phyloP scores from a whole-genome alignment of 2,797 vertebrate genomes.

The Gallinago nigripennis region DNA sequence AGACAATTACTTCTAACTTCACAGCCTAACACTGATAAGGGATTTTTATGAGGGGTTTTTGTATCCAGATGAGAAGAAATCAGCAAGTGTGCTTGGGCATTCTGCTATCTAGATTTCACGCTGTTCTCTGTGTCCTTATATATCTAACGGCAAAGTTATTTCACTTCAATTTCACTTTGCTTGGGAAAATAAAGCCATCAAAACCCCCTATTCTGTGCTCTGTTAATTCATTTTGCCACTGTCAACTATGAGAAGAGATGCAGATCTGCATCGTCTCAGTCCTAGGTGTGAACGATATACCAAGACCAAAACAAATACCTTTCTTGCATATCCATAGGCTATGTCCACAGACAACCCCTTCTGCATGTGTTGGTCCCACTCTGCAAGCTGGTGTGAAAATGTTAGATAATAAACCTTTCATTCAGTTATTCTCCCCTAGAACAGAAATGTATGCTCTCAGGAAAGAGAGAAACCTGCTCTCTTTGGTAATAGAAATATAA shows the following conservation, averaged over 20 bases:
- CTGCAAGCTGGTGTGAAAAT: not conserved
- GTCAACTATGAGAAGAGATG: not conserved
- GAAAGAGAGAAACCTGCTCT: not conserved
- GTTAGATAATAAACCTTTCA: not conserved
- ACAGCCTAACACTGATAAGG: slow-evolving; percentile 20
- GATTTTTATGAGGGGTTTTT: slow-evolving; percentile 45
- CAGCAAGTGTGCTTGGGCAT: not conserved
- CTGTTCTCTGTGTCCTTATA: not conserved
- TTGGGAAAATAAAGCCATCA: not conserved
- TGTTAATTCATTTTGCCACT: not conserved
- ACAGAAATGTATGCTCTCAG: not conserved
- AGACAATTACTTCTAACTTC: slow-evolving; percentile 47
- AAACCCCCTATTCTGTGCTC: not conserved
- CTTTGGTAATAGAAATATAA: not conserved
- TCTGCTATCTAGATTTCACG: not conserved
- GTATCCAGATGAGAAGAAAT: slow-evolving; percentile 44
- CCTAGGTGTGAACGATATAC: not conserved
- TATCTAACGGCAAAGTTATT: not conserved
- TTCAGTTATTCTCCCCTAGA: not conserved
- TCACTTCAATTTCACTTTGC: not conserved
- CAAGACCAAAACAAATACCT: not conserved
- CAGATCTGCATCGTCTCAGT: not conserved
- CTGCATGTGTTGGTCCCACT: not conserved
- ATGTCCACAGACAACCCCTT: not conserved
- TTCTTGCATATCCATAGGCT: not conserved